These are phyloP conservation scores for Schizothorax lantsangensis DNA, from an alignment of 2,797 vertebrate species.

Conservation along the genomic window DNA sequence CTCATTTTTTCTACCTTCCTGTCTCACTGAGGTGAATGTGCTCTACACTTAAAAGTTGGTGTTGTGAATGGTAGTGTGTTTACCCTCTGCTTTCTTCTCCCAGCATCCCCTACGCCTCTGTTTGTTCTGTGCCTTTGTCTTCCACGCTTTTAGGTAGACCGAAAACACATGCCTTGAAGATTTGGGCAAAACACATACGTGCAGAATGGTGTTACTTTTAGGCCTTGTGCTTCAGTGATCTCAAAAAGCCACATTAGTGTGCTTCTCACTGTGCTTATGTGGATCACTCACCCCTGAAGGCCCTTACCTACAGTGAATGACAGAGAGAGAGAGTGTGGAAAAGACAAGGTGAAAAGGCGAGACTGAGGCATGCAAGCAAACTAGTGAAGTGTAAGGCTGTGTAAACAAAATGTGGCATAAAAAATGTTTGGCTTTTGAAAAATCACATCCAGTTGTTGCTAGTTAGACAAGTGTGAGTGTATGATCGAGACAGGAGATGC, in stretches of 20 bases:
- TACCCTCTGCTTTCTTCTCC: neutral
- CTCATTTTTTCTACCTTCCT: neutral
- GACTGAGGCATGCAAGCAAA: neutral
- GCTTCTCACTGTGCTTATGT: conserved; percentile 1
- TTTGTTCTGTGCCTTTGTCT: neutral
- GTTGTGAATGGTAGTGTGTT: neutral
- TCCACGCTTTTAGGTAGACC: neutral
- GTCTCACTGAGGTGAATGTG: neutral
- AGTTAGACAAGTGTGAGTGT: neutral
- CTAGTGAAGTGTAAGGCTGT: neutral
- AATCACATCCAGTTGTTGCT: neutral
- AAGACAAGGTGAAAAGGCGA: conserved; percentile 5
- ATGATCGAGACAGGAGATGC: neutral
- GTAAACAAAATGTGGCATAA: neutral
- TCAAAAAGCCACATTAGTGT: conserved; percentile 18
- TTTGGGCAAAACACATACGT: neutral
- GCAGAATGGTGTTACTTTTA: neutral
- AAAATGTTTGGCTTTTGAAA: neutral
- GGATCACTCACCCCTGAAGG: neutral
- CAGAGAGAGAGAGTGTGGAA: neutral
- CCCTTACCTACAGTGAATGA: conserved; percentile 9
- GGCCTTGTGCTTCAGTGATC: neutral
- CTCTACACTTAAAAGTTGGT: neutral
- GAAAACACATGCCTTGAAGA: neutral
- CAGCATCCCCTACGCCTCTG: neutral